These are phyloP conservation scores for Drosophila sp. DNA, from an alignment of 1,140 invertebrate genomes.

Conservation along the genomic window DNA sequence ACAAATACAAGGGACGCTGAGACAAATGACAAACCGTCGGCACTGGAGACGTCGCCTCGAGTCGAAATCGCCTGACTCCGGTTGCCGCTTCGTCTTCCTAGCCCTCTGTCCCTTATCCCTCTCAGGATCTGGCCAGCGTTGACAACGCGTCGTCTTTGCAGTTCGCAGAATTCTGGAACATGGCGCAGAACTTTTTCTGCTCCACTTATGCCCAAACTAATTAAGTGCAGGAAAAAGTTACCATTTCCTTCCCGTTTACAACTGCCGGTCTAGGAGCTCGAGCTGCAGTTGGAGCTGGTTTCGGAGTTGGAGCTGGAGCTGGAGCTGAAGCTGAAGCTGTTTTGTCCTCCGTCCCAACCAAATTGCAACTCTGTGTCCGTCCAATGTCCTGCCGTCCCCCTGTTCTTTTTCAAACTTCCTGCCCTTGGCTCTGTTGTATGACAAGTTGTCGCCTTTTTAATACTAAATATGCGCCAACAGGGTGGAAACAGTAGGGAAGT, in stretches of 20 bases:
- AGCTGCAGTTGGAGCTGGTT: no score
- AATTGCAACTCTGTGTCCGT: slow-evolving; percentile 32
- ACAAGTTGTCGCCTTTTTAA: slow-evolving; percentile 69
- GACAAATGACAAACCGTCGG: slow-evolving; percentile 65
- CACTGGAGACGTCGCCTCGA: slow-evolving; percentile 39
- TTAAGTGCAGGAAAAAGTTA: slow-evolving; percentile 83
- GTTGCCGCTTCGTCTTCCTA: not conserved
- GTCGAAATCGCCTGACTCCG: slow-evolving; percentile 4
- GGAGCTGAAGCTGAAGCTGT: slow-evolving; percentile 16
- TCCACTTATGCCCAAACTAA: slow-evolving; percentile 83
- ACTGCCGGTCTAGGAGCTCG: slow-evolving; percentile 45
- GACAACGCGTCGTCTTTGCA: slow-evolving; percentile 45
- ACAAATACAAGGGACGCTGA: slow-evolving; percentile 9
- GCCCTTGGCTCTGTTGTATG: slow-evolving; percentile 36
- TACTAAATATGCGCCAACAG: slow-evolving; percentile 19
- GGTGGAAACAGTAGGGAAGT: not conserved
- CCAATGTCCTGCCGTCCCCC: not conserved
- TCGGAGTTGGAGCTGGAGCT: no score
- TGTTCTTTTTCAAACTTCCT: not conserved
- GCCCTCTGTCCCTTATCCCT: not conserved
- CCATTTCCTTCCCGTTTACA: slow-evolving; percentile 74
- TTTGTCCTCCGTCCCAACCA: slow-evolving; percentile 50
- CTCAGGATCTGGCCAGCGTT: slow-evolving; percentile 4
- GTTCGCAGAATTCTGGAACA: slow-evolving; percentile 37
- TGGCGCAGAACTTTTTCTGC: slow-evolving; percentile 75